phyloP scores from a whole-genome alignment of 2,113 vertebrate genomes.

The Lepisosteus osseus region DNA sequence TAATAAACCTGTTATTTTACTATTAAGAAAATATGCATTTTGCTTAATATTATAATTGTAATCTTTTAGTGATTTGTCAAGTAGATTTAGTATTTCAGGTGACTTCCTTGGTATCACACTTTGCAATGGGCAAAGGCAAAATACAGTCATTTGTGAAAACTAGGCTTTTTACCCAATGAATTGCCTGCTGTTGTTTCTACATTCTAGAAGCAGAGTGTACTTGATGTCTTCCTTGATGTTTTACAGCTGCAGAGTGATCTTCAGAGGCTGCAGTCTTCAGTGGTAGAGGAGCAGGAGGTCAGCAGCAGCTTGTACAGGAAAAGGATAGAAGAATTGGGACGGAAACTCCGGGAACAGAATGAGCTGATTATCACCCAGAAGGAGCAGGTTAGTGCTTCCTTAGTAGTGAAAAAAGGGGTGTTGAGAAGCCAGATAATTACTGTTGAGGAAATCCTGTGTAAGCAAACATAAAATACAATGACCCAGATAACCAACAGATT shows the following conservation, averaged over 20 bases:
- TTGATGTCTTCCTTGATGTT: background rate
- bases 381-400: slow-evolving; percentile 68
- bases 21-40: too few species aligned
- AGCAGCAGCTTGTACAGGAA: slow-evolving; percentile 62
- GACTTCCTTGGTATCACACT: too few species aligned
- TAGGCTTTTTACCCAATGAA: too few species aligned
- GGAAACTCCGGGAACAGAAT: slow-evolving; percentile 75
- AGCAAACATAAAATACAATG: background rate
- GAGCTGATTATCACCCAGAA: slow-evolving; percentile 68
- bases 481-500: too few species aligned
- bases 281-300: slow-evolving; percentile 62
- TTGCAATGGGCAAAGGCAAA: too few species aligned
- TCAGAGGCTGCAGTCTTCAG: slow-evolving; percentile 57
- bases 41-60: too few species aligned
- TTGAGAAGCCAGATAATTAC: slow-evolving; percentile 20
- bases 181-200: too few species aligned
- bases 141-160: too few species aligned
- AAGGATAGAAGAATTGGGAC: slow-evolving; percentile 69
- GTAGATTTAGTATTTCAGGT: too few species aligned
- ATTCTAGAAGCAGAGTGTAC: background rate
- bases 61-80: too few species aligned
- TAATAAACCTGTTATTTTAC: too few species aligned
- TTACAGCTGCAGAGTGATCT: slow-evolving; percentile 73
- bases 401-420: slow-evolving; percentile 33
- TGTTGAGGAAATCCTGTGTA: slow-evolving; percentile 68